These are phyloP conservation scores for Pseudobourletiella spinata DNA, from an alignment of 1,140 invertebrate genomes.

Conservation along the genomic window DNA sequence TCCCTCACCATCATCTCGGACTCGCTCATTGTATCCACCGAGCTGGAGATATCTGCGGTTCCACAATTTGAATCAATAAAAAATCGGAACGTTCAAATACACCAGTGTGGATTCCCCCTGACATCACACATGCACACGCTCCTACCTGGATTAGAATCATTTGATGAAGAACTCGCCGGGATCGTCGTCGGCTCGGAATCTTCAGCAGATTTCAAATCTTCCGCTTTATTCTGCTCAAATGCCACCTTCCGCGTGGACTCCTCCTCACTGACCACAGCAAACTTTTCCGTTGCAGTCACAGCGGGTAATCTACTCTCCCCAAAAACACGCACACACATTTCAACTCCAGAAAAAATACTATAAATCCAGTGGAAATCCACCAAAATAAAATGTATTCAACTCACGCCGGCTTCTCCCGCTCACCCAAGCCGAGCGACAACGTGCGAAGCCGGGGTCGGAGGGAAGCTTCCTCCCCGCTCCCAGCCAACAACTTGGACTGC, in stretches of 20 bases:
- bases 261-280: no score
- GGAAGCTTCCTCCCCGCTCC: neutral
- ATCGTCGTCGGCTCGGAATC: slow-evolving; percentile 13
- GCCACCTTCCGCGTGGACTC: no score
- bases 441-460: neutral
- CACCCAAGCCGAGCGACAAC: neutral
- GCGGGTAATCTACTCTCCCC: no score
- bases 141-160: no score
- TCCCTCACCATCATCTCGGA: slow-evolving; percentile 18
- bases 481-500: slow-evolving; percentile 32
- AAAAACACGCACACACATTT: no score
- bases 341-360: no score
- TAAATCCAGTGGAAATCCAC: neutral
- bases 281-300: no score
- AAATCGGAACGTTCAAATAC: neutral
- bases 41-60: neutral
- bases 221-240: no score
- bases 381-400: neutral
- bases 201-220: neutral
- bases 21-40: slow-evolving; percentile 23
- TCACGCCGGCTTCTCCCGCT: neutral
- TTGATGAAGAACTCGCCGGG: slow-evolving; percentile 15
- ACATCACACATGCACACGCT: no score
- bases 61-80: neutral
- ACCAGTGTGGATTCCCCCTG: no score